Evolutionary conservation across 2,888 invertebrate species (phyloP), one percentile per base, ranked within the genome.

Genomic region (Drosophila quinaria): DNA sequence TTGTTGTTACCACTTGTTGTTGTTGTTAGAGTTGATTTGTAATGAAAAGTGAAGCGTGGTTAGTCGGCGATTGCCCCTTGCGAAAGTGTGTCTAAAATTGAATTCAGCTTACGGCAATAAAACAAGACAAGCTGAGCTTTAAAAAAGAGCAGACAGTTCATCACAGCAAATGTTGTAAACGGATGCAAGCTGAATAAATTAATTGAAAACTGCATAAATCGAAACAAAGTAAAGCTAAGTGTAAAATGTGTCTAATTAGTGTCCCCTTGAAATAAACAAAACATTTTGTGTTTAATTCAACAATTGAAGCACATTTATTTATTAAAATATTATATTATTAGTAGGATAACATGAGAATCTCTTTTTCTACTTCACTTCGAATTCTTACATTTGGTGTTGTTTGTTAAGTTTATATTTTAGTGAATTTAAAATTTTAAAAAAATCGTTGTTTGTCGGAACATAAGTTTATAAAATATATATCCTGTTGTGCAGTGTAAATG

Each of bases 41-140:
- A 76, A 75, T 81, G 65, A 83, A 83, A 89, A 89, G 84, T 83
- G 74, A 80, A 87, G 84, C 80, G 80, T 80, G 75, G 64, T 70
- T 17, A 42, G 37, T 44, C 54, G 49, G 41, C 22, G 39, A 54
- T 64, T 58, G 71, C 54, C 29, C 56, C 75, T 82, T 86, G 81
- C 79, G 83, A 89, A 88, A 89, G 88, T 88, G 87, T 86, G 74
- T 74, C 78, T 73, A 78, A 78, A 73, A 56, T 59, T 59, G 19
- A 66, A 70, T 66, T 56, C 42, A 39, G 37, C 8, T 49, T 47
- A 51, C 25, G 46, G 37, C 44, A 54, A 54, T 9, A 15, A 42
- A 55, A 29, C 39, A 11, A 54, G 42, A 51, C 41, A 39, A 52
- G 39, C 22, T 62, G 19, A 33, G 51, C 15, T 29, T 41, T n/a